Conservation (phyloP, 2,797 vertebrate genomes). For the Tauraco hartlaubi region DNA sequence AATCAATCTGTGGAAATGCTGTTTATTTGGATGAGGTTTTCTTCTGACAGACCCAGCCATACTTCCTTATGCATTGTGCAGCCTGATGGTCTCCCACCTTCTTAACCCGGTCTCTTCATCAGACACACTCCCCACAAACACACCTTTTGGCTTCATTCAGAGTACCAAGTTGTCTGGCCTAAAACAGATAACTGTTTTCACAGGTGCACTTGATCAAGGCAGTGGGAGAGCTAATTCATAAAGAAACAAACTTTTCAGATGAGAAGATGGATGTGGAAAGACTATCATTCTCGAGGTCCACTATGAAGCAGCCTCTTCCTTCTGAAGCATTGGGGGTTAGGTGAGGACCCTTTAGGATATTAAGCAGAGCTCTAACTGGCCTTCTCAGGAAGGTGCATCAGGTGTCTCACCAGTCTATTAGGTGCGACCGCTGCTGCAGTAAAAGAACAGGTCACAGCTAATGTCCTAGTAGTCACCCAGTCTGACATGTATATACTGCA, state of each 20-base stretch:
- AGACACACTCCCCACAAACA: neutral
- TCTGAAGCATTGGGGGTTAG: neutral
- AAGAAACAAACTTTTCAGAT: neutral
- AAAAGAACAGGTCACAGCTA: neutral
- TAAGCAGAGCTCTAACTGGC: neutral
- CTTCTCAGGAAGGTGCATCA: neutral
- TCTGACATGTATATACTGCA: neutral
- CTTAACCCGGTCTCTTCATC: neutral
- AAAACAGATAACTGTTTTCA: neutral
- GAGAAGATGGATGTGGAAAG: neutral
- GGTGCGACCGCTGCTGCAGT: neutral
- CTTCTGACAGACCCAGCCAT: neutral
- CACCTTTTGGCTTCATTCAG: neutral
- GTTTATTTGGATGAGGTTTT: neutral
- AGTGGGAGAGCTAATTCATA: neutral
- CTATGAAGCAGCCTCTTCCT: neutral
- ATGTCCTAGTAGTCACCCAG: neutral
- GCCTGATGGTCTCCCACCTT: neutral
- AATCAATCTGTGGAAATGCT: neutral
- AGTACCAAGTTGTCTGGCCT: neutral
- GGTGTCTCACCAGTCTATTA: neutral
- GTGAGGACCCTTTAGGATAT: neutral
- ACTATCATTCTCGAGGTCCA: neutral
- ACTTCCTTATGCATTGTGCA: neutral
- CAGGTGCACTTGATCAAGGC: neutral